Percentiles rank a stretch among this genome's conserved stretches.
Evolutionary conservation across 2,888 invertebrate genomes (phyloP).

Genomic region (Thereva unica): DNA sequence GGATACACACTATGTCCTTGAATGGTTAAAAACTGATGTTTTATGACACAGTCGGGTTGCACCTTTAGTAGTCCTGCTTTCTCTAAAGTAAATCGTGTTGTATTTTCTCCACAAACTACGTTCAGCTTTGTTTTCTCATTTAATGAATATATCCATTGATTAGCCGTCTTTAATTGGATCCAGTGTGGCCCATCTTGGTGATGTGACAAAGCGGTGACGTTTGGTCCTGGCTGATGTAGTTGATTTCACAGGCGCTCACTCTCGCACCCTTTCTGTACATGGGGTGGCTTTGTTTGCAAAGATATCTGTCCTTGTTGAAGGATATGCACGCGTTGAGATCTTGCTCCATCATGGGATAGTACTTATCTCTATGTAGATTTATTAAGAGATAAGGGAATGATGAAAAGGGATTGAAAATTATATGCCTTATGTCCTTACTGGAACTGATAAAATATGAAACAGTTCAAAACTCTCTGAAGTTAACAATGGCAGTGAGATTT

Average conservation of each 20-base stretch:
- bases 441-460: conserved; percentile 2
- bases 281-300: no score
- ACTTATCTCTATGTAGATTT: not conserved
- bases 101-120: not conserved
- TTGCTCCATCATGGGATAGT: no score
- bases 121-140: not conserved
- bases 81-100: not conserved
- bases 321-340: no score
- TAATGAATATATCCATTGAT: not conserved
- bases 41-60: not conserved
- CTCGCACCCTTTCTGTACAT: no score
- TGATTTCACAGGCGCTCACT: not conserved
- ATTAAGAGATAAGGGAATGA: not conserved
- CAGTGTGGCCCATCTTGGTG: not conserved
- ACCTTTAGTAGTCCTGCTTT: not conserved
- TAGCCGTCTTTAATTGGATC: not conserved
- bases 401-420: not conserved
- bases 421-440: not conserved
- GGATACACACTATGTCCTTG: not conserved
- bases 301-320: no score
- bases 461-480: conserved; percentile 20
- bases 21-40: not conserved
- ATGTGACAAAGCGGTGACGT: fast-evolving
- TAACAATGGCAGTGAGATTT: conserved; percentile 43
- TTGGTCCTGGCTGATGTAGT: not conserved